A percentile compares a stretch with the other conserved stretches of the same genome.
Conservation (phyloP, 2,113 vertebrate genomes). For the Hydrochoerus hydrochaeris region DNA sequence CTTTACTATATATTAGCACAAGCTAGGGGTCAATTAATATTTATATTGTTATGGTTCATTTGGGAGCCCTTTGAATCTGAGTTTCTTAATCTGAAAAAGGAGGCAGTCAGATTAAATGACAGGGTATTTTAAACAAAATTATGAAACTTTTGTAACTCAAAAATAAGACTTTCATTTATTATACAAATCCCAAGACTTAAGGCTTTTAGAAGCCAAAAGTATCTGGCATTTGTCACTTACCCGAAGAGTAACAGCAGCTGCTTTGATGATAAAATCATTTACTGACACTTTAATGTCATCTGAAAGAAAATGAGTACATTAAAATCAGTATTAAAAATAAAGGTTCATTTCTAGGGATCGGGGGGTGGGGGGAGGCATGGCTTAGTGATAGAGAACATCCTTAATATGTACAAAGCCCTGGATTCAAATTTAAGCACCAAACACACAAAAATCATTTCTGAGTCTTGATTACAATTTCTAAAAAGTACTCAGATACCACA, state of each 20-base stretch:
- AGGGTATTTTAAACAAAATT: conserved; percentile 13
- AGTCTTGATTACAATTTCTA: not conserved
- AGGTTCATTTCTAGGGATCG: not conserved
- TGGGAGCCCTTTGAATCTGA: not conserved
- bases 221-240: conserved; percentile 88
- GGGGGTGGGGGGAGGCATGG: not conserved
- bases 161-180: conserved; percentile 4
- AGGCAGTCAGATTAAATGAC: not conserved
- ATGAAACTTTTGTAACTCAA: conserved; percentile 37
- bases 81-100: not conserved
- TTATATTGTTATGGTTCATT: not conserved
- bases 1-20: not conserved
- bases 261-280: conserved; percentile 99
- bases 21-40: not conserved
- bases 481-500: not conserved
- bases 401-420: not conserved
- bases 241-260: conserved; percentile 94
- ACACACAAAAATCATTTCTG: not conserved
- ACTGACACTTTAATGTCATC: conserved; percentile 97
- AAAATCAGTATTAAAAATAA: conserved; percentile 41
- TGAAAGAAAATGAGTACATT: conserved; percentile 85
- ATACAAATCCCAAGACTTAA: not conserved
- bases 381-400: not conserved
- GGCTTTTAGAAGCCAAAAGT: conserved; percentile 44
- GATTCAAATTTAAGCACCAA: not conserved